phyloP scores from a whole-genome alignment of 1,140 invertebrate genomes.

The Asobara japonica region DNA sequence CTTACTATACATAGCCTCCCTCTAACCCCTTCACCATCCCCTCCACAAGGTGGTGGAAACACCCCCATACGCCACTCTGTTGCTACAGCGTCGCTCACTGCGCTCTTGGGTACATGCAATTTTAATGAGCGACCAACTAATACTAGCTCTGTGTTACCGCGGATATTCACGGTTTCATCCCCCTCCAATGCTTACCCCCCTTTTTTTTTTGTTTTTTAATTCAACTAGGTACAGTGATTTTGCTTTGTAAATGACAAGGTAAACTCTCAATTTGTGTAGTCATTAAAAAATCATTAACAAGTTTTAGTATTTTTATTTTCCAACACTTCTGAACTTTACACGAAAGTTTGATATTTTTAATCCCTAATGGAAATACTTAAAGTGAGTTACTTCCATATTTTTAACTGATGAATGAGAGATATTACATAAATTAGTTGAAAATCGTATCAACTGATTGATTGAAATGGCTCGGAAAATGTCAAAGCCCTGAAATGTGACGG shows the following conservation, averaged over 20 bases:
- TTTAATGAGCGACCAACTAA: constrained; percentile 55
- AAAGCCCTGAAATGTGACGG: no score
- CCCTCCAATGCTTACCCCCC: no score
- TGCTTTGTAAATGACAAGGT: constrained; percentile 39
- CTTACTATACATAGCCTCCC: not conserved
- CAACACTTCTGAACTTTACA: not conserved
- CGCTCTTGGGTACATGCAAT: constrained; percentile 46
- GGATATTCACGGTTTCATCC: not conserved
- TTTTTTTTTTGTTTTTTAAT: not conserved
- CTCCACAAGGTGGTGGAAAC: not conserved
- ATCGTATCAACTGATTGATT: no score
- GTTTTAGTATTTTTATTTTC: constrained; percentile 13
- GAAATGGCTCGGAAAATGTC: no score
- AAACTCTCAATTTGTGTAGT: constrained; percentile 38
- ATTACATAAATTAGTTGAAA: no score
- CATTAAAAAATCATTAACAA: constrained; percentile 34
- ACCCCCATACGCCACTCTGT: constrained; percentile 18
- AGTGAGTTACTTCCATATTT: no score
- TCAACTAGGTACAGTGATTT: constrained; percentile 29
- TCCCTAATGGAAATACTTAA: no score
- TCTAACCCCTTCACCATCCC: not conserved
- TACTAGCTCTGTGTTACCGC: not conserved
- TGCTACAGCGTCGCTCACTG: not conserved
- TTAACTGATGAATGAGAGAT: no score
- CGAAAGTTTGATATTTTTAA: no score